Evolutionary conservation across 2,888 invertebrate species (phyloP), one percentile per base, ranked within the genome.

Genomic region (Philaethria dido): DNA sequence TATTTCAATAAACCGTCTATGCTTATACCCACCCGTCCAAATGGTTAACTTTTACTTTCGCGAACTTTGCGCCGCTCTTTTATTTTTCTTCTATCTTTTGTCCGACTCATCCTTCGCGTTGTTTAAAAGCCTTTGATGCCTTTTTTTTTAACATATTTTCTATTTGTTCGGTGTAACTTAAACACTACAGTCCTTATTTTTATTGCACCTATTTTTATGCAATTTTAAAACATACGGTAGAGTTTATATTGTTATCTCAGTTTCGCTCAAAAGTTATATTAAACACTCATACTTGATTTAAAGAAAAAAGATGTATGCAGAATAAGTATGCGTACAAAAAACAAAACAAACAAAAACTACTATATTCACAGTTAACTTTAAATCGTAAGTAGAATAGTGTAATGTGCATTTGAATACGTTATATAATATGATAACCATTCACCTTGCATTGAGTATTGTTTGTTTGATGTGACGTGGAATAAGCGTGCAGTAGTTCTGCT

Each of bases 1-100:
- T 89, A 87, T 90, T 88, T 87, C 87, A 89, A 89, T 90, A 89
- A 88, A 89, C 85, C 80, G 84, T 86, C 87, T 85, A 86, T 84
- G 85, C 85, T 85, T 84, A 82, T 86, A 83, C 80, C 81, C 80
- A 83, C 80, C 81, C 80, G 74, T 80, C 78, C 80, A 85, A 87
- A 89, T 87, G 84, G 85, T 80, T 81, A 83, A 87, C 87, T 88
- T 88, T 88, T 87, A 81, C 88, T 87, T 89, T 87, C 83, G 77
- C 79, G 81, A 84, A 84, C 81, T 85, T 86, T 85, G 83, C 82
- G 84, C 80, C 79, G 66, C 22, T 59, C 54, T 61, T 63, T 60
- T 64, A 50, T 67, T 64, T 61, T 66, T 54, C 47, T 62, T 67
- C 55, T 63, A 44, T 47, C 60, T 55, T 61, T 62, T 54, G 69